Conservation (phyloP, 2,888 invertebrate species). For the Galerucella calmariensis region DNA sequence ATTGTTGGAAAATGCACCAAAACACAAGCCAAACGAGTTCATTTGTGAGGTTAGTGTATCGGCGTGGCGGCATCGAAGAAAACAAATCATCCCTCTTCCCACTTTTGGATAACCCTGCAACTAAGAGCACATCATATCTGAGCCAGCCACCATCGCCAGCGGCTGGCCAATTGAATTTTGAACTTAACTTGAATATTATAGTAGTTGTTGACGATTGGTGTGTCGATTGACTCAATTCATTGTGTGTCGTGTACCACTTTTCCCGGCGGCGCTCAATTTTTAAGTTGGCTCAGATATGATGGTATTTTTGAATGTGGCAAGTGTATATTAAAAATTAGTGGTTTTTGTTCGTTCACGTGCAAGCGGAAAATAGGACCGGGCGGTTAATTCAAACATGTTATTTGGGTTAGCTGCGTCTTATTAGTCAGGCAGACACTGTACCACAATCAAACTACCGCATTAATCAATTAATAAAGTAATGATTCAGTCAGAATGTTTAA, state of each 20-base stretch:
- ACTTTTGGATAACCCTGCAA: constrained; percentile 71
- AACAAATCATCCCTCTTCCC: constrained; percentile 56
- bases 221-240: constrained; percentile 31
- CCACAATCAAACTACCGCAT: constrained; percentile 52
- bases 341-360: constrained; percentile 27
- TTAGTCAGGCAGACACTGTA: constrained; percentile 48
- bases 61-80: constrained; percentile 58
- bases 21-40: constrained; percentile 23
- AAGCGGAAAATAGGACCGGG: constrained; percentile 47
- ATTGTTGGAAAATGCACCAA: constrained; percentile 26
- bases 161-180: constrained; percentile 40
- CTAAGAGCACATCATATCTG: constrained; percentile 71
- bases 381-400: constrained; percentile 38
- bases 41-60: constrained; percentile 56
- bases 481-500: constrained; percentile 32
- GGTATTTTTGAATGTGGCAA: constrained; percentile 72
- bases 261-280: constrained; percentile 64
- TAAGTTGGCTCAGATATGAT: constrained; percentile 74
- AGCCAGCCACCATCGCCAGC: constrained; percentile 63
- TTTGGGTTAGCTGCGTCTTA: constrained; percentile 40
- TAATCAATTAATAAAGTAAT: constrained; percentile 31
- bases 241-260: constrained; percentile 59
- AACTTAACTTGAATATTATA: constrained; percentile 26
- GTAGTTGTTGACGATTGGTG: constrained; percentile 4
- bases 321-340: constrained; percentile 50